A percentile compares a stretch with the other conserved stretches of the same genome.
Conservation (phyloP, 1,140 invertebrate species). For the Euglossa dilemma region DNA sequence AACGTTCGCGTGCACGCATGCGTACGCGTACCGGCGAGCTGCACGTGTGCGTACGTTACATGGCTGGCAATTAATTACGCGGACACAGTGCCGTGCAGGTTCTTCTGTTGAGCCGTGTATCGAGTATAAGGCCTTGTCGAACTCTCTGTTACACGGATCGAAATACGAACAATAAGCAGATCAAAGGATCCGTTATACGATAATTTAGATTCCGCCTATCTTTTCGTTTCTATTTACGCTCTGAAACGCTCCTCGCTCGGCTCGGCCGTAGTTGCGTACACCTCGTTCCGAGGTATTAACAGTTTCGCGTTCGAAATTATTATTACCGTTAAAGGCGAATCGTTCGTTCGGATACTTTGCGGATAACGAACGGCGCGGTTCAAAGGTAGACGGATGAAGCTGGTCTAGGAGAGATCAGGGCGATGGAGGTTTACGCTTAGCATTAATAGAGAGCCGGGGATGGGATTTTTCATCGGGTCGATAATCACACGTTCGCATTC, state of each 20-base stretch:
- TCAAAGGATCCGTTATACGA: background rate
- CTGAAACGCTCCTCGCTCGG: no score
- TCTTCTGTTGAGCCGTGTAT: background rate
- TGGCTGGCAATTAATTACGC: constrained; percentile 59
- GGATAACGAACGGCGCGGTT: no score
- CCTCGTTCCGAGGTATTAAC: no score
- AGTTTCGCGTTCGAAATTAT: no score
- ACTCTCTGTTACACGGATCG: background rate
- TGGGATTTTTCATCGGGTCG: background rate
- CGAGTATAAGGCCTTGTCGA: background rate
- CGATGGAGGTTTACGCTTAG: background rate
- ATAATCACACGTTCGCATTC: constrained; percentile 14
- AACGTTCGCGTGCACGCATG: constrained; percentile 31
- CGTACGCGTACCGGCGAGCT: background rate
- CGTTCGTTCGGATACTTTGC: no score
- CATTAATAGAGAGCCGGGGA: background rate
- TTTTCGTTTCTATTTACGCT: no score
- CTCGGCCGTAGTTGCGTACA: no score
- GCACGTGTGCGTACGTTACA: background rate
- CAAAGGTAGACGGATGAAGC: background rate
- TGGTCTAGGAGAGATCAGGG: background rate
- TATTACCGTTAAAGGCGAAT: no score
- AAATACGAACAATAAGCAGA: background rate
- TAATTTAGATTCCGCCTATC: no score
- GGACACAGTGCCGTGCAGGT: constrained; percentile 30